Evolutionary conservation across 2,113 vertebrate genomes (phyloP).

Genomic region (Cardinalis cardinalis): DNA sequence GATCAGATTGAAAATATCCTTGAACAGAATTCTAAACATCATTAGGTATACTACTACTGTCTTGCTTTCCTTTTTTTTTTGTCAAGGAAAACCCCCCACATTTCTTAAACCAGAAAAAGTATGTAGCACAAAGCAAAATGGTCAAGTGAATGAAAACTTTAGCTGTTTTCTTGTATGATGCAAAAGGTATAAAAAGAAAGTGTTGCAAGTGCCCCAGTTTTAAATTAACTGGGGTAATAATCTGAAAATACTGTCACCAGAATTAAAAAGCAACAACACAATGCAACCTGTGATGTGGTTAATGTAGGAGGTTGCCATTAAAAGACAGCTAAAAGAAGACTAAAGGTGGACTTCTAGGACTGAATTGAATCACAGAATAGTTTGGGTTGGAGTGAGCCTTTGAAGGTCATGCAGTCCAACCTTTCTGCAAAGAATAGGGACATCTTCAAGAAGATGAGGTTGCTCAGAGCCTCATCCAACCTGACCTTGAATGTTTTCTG

Average conservation of each 20-base stretch:
- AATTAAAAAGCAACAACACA: not conserved
- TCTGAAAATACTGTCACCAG: not conserved
- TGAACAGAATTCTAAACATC: not conserved
- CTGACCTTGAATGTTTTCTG: not conserved
- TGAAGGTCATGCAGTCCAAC: not conserved
- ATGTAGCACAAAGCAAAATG: not conserved
- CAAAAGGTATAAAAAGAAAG: not conserved
- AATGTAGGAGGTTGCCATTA: not conserved
- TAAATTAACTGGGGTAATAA: not conserved
- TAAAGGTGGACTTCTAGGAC: not conserved
- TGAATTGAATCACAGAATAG: not conserved
- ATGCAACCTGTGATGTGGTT: not conserved
- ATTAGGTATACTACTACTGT: not conserved
- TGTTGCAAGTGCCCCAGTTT: accelerated
- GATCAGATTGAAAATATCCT: not conserved
- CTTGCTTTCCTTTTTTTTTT: accelerated
- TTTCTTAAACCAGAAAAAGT: not conserved
- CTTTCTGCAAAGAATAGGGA: not conserved
- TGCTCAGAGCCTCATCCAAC: not conserved
- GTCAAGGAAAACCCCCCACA: accelerated
- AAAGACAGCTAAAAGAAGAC: not conserved
- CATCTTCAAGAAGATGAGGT: not conserved
- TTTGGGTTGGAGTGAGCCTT: not conserved
- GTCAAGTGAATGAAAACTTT: not conserved
- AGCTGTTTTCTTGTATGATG: not conserved